Evolutionary conservation across 2,113 vertebrate species (phyloP).

Genomic region (Opisthocomus hoazin): DNA sequence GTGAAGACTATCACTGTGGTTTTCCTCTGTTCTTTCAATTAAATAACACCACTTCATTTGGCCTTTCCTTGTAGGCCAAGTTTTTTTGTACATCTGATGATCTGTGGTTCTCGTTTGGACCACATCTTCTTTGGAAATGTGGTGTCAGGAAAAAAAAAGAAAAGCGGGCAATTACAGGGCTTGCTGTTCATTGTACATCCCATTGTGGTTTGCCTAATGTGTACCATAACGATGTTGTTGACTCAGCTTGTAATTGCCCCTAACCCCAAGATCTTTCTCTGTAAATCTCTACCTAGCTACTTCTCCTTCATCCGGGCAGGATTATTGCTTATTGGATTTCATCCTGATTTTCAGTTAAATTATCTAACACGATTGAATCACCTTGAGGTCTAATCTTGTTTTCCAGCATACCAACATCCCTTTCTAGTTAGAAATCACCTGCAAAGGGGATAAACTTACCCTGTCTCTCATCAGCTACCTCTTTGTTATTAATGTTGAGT

Average conservation of each 20-base stretch:
- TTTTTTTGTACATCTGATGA: background rate
- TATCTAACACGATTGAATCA: background rate
- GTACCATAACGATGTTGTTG: background rate
- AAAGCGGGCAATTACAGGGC: background rate
- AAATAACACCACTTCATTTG: background rate
- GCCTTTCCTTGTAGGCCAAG: background rate
- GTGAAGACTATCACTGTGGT: no score
- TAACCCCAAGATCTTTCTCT: background rate
- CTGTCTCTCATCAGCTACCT: background rate
- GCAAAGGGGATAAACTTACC: background rate
- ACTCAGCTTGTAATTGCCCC: background rate
- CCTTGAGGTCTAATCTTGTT: background rate
- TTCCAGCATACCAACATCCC: background rate
- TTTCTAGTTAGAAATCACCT: background rate
- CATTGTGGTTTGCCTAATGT: fast-evolving
- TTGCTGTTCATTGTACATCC: background rate
- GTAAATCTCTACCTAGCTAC: background rate
- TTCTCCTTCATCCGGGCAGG: background rate
- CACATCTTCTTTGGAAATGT: background rate
- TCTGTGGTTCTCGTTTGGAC: background rate
- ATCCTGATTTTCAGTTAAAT: background rate
- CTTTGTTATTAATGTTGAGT: background rate
- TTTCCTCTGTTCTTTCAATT: background rate
- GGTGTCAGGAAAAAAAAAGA: no score
- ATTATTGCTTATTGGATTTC: background rate